phyloP scores from a whole-genome alignment of 2,113 vertebrate species.

The Rhinopithecus roxellana region DNA sequence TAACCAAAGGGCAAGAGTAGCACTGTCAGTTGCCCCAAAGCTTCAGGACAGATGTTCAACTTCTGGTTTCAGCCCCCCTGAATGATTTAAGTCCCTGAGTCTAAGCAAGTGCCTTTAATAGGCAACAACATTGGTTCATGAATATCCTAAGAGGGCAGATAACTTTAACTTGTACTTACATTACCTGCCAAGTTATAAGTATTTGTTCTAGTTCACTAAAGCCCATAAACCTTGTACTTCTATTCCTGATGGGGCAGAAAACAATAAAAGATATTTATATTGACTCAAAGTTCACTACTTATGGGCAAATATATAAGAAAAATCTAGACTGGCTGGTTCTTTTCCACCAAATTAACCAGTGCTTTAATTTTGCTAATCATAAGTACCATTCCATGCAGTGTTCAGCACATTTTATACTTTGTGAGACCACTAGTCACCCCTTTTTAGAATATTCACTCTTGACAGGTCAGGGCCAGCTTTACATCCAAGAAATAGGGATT shows the following conservation, averaged over 20 bases:
- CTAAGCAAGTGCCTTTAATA: conserved; percentile 1
- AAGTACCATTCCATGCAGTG: conserved; percentile 9
- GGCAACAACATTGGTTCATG: background rate
- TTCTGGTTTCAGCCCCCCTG: conserved; percentile 75
- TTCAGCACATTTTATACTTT: conserved; percentile 14
- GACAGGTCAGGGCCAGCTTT: conserved; percentile 2
- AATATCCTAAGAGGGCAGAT: background rate
- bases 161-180: conserved; percentile 11
- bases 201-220: conserved; percentile 17
- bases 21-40: conserved; percentile 64
- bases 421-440: background rate
- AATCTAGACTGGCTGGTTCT: conserved; percentile 28
- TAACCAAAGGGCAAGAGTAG: conserved; percentile 46
- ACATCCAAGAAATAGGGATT: conserved; percentile 30
- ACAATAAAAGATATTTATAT: background rate
- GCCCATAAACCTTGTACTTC: background rate
- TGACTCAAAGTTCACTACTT: conserved; percentile 8
- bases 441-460: conserved; percentile 42
- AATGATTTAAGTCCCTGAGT: conserved; percentile 35
- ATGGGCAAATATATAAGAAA: conserved; percentile 22
- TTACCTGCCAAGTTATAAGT: conserved; percentile 10
- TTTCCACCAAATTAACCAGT: conserved; percentile 2
- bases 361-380: conserved; percentile 27
- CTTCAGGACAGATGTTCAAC: conserved; percentile 66
- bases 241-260: background rate